Evolutionary conservation across 2,797 vertebrate species (phyloP).

Genomic region (Anabas testudineus): DNA sequence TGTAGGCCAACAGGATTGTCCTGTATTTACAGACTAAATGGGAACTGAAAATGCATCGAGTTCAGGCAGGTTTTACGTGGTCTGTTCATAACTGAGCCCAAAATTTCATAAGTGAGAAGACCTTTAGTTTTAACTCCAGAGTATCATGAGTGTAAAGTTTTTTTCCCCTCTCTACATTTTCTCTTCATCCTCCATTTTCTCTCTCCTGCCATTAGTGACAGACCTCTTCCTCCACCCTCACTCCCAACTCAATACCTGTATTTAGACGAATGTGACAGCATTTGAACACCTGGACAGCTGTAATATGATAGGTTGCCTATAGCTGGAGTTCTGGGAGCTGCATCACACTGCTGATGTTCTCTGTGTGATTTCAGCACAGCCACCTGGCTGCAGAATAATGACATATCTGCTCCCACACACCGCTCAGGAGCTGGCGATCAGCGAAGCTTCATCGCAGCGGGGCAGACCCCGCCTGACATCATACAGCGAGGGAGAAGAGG

Average conservation of each 20-base stretch:
- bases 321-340: constrained; percentile 49
- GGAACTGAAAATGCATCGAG: not conserved
- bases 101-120: too few species aligned
- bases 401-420: constrained; percentile 76
- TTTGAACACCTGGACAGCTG: constrained; percentile 70
- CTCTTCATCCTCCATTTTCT: constrained; percentile 2
- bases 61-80: not conserved
- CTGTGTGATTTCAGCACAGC: constrained; percentile 54
- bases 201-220: constrained; percentile 23
- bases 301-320: constrained; percentile 44
- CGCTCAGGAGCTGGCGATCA: constrained; percentile 52
- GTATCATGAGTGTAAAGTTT: not conserved
- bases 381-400: constrained; percentile 79
- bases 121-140: not conserved
- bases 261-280: constrained; percentile 60
- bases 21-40: not conserved
- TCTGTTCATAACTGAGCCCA: too few species aligned
- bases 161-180: not conserved
- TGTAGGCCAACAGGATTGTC: not conserved
- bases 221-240: constrained; percentile 31
- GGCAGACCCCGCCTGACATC: constrained; percentile 68
- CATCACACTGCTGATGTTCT: constrained; percentile 47
- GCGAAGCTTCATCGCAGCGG: constrained; percentile 56
- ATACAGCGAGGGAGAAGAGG: constrained; percentile 23
- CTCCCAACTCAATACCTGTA: constrained; percentile 63